Evolutionary conservation across 2,797 vertebrate species (phyloP).

Genomic region (Sarcoramphus papa): DNA sequence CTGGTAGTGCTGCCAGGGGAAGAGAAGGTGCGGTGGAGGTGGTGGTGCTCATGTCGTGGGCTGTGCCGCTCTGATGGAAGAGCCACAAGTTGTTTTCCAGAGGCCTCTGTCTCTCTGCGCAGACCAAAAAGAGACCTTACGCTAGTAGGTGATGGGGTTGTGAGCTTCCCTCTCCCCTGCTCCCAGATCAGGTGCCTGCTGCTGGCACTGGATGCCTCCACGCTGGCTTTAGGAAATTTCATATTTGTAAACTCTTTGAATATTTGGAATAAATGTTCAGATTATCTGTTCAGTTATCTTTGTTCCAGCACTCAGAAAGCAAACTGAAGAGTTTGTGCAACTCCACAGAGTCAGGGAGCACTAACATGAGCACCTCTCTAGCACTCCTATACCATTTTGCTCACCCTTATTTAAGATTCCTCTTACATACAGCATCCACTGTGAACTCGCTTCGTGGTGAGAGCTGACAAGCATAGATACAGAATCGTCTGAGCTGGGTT

Average conservation of each 20-base stretch:
- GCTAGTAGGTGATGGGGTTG: neutral
- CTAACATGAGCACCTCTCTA: neutral
- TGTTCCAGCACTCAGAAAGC: neutral
- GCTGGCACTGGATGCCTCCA: neutral
- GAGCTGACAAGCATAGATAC: fast-evolving
- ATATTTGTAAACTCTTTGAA: neutral
- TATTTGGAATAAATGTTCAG: neutral
- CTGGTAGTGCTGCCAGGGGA: neutral
- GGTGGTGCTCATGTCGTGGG: neutral
- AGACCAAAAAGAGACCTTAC: neutral
- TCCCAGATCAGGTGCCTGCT: neutral
- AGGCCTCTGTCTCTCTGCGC: neutral
- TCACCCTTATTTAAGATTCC: neutral
- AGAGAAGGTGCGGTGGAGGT: neutral
- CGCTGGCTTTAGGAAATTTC: fast-evolving
- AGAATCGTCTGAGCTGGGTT: neutral
- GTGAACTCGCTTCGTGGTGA: neutral
- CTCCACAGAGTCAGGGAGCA: neutral
- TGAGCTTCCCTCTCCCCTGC: neutral
- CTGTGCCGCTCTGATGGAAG: neutral
- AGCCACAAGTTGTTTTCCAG: neutral
- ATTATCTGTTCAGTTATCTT: neutral
- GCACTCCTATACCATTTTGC: neutral
- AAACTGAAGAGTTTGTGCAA: neutral
- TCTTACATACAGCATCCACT: neutral